Evolutionary conservation across 2,113 vertebrate genomes (phyloP), one percentile per base, ranked within the genome.

Genomic region (Laticauda colubrina): DNA sequence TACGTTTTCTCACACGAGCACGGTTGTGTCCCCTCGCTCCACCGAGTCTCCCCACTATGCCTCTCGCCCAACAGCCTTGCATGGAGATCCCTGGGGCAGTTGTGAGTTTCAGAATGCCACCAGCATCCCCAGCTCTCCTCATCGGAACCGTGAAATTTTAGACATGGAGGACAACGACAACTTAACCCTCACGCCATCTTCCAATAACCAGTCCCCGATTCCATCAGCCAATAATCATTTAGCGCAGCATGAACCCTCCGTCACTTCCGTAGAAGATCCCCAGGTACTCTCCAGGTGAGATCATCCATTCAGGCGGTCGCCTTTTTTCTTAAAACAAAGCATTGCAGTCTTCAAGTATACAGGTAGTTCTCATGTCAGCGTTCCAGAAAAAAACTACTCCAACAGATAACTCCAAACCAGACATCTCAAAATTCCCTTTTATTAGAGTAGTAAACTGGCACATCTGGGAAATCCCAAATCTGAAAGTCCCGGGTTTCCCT

Each of bases 261-360:
- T 96, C 93, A 61, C 97, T 51, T 98, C 98, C 26, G 61, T 98
- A 75, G 98, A 99, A 91, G 99, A 99, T 96, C 99, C 99, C 43
- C 98, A 99, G 45, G 95, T 98, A 21, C 96, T 99, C 88, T 99
- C 99, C 57, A 97, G 98, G 99, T 99, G 98, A 98, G 98, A 9
- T 20, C 20, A 81, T n/a, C 57, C 24, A 1, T 10, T 59, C 14
- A 64, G 85, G 53, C 64, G 1, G 43, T 69, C 26, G 29, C 20
- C 9, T 56, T 56, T 45, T 57, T 53, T 53, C 11, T 89, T 12
- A n/a, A 55, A 89, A 11, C 24, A 45, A 54, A 69, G 34, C 26
- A 53, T 43, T 14, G 14, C 34, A 21, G 0, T 56, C 26, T 85
- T 56, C 34, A 53, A 10, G 51, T 12, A 11, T 51, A 9, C 48